These are phyloP conservation scores for Dicentrarchus labrax DNA, from an alignment of 2,113 vertebrate genomes.

Conservation along the genomic window DNA sequence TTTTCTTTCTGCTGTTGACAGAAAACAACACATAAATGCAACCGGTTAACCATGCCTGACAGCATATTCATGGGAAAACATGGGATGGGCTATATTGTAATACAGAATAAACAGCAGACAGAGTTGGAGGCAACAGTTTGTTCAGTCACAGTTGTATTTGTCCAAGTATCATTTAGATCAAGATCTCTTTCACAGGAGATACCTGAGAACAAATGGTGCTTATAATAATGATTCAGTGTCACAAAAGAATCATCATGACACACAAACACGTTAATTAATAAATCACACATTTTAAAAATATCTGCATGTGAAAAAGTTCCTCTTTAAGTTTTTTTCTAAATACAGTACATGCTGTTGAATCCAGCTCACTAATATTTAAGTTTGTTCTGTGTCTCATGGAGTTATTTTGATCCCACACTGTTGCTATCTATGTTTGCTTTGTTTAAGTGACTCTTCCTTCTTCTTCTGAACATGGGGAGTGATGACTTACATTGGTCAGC, in stretches of 20 bases:
- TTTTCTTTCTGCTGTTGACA: neutral
- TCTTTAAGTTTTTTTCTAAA: neutral
- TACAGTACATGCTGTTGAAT: neutral
- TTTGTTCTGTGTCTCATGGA: neutral
- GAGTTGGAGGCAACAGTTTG: neutral
- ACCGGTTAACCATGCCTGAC: no score
- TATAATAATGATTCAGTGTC: neutral
- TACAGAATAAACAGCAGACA: neutral
- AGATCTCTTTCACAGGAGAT: neutral
- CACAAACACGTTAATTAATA: neutral
- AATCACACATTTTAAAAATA: neutral
- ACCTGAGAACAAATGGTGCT: neutral
- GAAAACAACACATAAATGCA: neutral
- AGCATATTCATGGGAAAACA: neutral
- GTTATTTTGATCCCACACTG: neutral
- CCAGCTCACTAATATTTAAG: neutral
- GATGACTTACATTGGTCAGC: slow-evolving; percentile 18
- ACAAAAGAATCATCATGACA: neutral
- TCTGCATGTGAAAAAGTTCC: neutral
- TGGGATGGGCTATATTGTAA: neutral
- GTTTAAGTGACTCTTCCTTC: slow-evolving; percentile 2
- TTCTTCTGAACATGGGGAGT: neutral
- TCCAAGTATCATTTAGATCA: neutral
- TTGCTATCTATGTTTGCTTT: slow-evolving; percentile 25
- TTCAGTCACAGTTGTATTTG: slow-evolving; percentile 6